A percentile compares a stretch with the other conserved stretches of the same genome.
Conservation (phyloP, 2,113 vertebrate genomes). For the Paraplagusia blochii region DNA sequence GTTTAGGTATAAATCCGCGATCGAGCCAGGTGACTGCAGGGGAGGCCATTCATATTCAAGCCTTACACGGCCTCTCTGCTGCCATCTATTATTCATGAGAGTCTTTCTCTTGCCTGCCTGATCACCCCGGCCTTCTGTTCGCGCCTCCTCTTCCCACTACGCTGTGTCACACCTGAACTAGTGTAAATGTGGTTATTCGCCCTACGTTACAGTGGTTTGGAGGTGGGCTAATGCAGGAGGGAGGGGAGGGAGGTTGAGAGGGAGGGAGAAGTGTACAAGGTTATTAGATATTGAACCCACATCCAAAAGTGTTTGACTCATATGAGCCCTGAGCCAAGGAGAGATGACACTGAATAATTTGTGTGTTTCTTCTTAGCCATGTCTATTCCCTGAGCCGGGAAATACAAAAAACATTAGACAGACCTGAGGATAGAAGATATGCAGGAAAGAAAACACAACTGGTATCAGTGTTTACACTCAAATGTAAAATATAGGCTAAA, state of each 20-base stretch:
- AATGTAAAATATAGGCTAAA: too few species aligned
- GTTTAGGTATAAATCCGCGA: slow-evolving; percentile 49
- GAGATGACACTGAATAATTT: too few species aligned
- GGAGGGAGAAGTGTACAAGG: slow-evolving; percentile 16
- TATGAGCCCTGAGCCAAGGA: too few species aligned
- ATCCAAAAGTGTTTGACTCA: slow-evolving; percentile 16
- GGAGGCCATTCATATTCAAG: slow-evolving; percentile 64
- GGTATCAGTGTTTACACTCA: too few species aligned
- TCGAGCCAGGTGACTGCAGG: slow-evolving; percentile 61
- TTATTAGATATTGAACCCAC: slow-evolving; percentile 35
- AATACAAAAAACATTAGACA: too few species aligned
- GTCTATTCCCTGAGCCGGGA: too few species aligned
- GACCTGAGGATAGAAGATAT: too few species aligned
- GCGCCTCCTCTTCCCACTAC: slow-evolving; percentile 27
- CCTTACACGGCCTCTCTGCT: slow-evolving; percentile 50
- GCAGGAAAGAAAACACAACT: too few species aligned
- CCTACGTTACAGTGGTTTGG: slow-evolving; percentile 44
- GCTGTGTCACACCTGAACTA: slow-evolving; percentile 43
- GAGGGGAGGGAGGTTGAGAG: background rate
- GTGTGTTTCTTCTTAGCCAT: too few species aligned
- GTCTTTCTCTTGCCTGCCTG: slow-evolving; percentile 36
- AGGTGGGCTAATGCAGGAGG: slow-evolving; percentile 22
- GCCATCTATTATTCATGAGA: slow-evolving; percentile 63
- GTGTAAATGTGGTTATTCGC: slow-evolving; percentile 43
- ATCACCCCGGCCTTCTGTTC: slow-evolving; percentile 32